phyloP scores from a whole-genome alignment of 2,797 vertebrate species.

The Hydrophis major region DNA sequence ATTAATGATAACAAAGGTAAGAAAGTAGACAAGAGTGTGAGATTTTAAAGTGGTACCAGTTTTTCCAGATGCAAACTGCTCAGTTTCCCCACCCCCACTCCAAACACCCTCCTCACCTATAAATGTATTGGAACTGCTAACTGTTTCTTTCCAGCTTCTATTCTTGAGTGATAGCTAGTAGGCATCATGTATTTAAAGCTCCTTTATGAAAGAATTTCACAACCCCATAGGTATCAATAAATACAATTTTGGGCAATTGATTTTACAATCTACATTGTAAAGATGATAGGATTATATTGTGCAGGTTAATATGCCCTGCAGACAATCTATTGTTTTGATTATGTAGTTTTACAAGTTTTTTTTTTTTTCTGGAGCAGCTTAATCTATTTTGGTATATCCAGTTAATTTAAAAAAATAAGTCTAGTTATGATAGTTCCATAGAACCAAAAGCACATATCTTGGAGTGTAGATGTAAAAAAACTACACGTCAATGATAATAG shows the following conservation, averaged over 20 bases:
- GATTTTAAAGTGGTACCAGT: not conserved
- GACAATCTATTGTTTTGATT: not conserved
- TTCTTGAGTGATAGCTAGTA: not conserved
- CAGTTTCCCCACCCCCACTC: not conserved
- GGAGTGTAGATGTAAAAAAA: not conserved
- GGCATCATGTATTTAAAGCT: not conserved
- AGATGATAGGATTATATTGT: not conserved
- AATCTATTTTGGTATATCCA: not conserved
- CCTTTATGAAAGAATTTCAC: not conserved
- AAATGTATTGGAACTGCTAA: not conserved
- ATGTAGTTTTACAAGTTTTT: not conserved
- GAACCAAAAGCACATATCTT: not conserved
- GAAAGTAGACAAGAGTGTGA: not conserved
- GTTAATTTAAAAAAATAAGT: conserved; percentile 17
- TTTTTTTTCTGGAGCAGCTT: not conserved
- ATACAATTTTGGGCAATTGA: not conserved
- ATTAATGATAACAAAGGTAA: not conserved
- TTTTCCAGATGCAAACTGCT: not conserved
- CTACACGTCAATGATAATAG: not conserved
- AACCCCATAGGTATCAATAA: not conserved
- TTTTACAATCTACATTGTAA: not conserved
- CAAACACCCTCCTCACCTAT: not conserved
- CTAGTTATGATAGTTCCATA: too few species aligned
- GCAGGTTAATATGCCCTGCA: not conserved
- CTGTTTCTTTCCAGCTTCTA: not conserved